Percentiles rank a stretch among this genome's conserved stretches.
Evolutionary conservation across 2,797 vertebrate genomes (phyloP).

Genomic region (Myotis pilosus): DNA sequence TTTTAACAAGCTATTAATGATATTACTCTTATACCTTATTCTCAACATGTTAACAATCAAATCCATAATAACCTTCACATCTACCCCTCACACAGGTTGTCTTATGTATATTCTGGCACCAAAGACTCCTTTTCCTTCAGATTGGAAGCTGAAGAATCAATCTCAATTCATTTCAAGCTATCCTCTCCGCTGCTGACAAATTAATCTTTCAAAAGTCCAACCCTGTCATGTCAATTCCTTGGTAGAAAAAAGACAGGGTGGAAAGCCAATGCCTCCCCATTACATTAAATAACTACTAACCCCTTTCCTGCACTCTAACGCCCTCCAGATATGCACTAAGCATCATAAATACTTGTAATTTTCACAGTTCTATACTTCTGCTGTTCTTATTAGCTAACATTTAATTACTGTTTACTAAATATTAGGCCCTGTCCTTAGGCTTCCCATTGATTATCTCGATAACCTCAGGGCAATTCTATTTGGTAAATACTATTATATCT

Average conservation of each 20-base stretch:
- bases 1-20: neutral
- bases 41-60: neutral
- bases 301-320: neutral
- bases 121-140: neutral
- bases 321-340: neutral
- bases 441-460: neutral
- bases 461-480: neutral
- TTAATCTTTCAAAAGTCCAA: neutral
- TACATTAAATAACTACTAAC: neutral
- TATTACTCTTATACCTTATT: constrained; percentile 15
- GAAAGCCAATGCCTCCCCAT: neutral
- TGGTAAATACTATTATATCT: neutral
- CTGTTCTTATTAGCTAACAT: neutral
- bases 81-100: neutral
- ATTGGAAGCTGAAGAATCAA: neutral
- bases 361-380: neutral
- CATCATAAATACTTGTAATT: neutral
- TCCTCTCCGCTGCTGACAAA: neutral
- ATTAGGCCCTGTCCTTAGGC: neutral
- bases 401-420: neutral
- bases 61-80: neutral
- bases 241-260: neutral
- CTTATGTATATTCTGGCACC: neutral
- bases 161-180: neutral
- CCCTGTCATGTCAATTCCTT: neutral